These are phyloP conservation scores for Cistogaster globosa DNA, from an alignment of 2,888 invertebrate species.

Conservation along the genomic window DNA sequence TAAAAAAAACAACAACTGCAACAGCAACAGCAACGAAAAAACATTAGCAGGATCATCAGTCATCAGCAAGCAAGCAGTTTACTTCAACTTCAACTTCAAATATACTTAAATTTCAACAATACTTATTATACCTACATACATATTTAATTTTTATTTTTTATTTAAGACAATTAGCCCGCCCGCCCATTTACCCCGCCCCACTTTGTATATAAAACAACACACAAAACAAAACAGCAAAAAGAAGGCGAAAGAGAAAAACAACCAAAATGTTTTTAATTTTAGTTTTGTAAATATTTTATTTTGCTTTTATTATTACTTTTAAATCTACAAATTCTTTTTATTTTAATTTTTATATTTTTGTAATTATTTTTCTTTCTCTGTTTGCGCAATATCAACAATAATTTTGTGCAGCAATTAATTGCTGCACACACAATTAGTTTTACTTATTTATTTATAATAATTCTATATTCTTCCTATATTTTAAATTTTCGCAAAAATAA, in stretches of 20 bases:
- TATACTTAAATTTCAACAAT: slow-evolving; percentile 19
- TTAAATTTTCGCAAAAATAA: background rate
- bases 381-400: slow-evolving; percentile 59
- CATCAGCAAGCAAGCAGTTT: slow-evolving; percentile 21
- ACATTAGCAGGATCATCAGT: slow-evolving; percentile 58
- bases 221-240: slow-evolving; percentile 24
- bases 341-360: slow-evolving; percentile 18
- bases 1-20: slow-evolving; percentile 17
- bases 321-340: slow-evolving; percentile 10
- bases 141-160: no score
- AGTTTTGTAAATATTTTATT: slow-evolving; percentile 40
- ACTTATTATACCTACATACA: no score
- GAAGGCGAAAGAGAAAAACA: slow-evolving; percentile 14
- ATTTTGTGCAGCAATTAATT: slow-evolving; percentile 38
- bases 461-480: background rate
- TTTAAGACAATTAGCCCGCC: background rate
- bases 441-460: background rate
- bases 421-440: slow-evolving; percentile 40
- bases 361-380: slow-evolving; percentile 40
- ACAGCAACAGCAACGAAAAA: slow-evolving; percentile 19
- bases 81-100: slow-evolving; percentile 59
- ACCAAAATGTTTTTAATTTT: slow-evolving; percentile 40
- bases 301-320: background rate
- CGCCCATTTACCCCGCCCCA: no score
- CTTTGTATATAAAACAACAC: background rate